phyloP scores from a whole-genome alignment of 2,888 invertebrate genomes.

The Omphaloscelis lunosa region DNA sequence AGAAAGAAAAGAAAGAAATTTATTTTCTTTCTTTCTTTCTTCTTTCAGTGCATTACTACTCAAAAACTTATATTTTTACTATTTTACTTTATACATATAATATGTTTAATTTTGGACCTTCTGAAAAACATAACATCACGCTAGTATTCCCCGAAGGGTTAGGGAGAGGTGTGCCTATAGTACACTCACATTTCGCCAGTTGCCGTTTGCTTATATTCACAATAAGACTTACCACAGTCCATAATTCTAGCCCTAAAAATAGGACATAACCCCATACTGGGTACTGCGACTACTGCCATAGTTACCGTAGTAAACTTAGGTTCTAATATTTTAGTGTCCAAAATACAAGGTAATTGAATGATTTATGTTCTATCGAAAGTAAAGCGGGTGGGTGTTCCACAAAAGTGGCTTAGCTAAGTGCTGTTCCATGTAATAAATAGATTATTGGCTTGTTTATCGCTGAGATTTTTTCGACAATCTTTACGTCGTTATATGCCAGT shows the following conservation, averaged over 20 bases:
- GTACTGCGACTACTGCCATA: neutral
- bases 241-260: neutral
- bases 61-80: neutral
- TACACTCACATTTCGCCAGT: too few relatives aligned
- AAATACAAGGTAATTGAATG: constrained; percentile 59
- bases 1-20: too few relatives aligned
- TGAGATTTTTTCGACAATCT: constrained; percentile 37
- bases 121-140: too few relatives aligned
- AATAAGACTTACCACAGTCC: neutral
- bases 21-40: too few relatives aligned
- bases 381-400: constrained; percentile 28
- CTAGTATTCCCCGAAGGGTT: too few relatives aligned
- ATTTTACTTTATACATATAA: neutral
- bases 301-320: neutral
- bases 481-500: constrained; percentile 31
- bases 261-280: neutral
- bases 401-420: constrained; percentile 56
- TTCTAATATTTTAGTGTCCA: constrained; percentile 60
- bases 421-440: constrained; percentile 54
- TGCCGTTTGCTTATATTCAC: too few relatives aligned
- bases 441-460: constrained; percentile 41
- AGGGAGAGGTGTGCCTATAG: too few relatives aligned
- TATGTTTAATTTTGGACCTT: neutral
- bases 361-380: constrained; percentile 56
- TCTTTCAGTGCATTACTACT: too few relatives aligned